Evolutionary conservation across 2,888 invertebrate genomes (phyloP).

Genomic region (Brachypalpus laphriformis): DNA sequence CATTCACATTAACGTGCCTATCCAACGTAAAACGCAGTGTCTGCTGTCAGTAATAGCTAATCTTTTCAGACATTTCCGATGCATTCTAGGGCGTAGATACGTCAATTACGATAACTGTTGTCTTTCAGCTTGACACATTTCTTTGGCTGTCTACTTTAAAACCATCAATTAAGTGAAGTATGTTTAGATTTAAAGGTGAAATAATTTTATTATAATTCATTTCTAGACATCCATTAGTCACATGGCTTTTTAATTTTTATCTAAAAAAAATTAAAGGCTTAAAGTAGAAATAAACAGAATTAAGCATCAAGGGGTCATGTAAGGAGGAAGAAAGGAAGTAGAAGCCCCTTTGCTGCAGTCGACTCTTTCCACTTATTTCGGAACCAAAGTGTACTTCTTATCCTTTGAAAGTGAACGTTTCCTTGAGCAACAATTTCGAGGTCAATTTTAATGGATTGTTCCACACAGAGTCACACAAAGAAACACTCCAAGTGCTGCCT

Average conservation of each 20-base stretch:
- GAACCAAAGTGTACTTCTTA: slow-evolving; percentile 2
- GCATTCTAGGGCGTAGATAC: background rate
- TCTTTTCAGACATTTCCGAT: background rate
- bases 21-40: background rate
- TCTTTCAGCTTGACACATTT: background rate
- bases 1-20: background rate
- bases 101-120: background rate
- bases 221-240: background rate
- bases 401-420: slow-evolving; percentile 19
- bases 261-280: background rate
- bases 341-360: background rate
- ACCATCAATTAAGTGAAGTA: too few species aligned
- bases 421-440: slow-evolving; percentile 21
- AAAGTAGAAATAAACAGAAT: background rate
- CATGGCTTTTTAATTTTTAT: background rate
- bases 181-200: too few species aligned
- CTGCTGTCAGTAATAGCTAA: background rate
- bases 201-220: too few species aligned
- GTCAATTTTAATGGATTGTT: slow-evolving; percentile 42
- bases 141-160: too few species aligned
- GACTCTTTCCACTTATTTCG: background rate
- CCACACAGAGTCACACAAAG: slow-evolving; percentile 25
- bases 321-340: background rate
- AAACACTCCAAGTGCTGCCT: slow-evolving; percentile 32
- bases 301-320: background rate